These are phyloP conservation scores for Eidolon helvum DNA, from an alignment of 2,113 vertebrate genomes.

Conservation along the genomic window DNA sequence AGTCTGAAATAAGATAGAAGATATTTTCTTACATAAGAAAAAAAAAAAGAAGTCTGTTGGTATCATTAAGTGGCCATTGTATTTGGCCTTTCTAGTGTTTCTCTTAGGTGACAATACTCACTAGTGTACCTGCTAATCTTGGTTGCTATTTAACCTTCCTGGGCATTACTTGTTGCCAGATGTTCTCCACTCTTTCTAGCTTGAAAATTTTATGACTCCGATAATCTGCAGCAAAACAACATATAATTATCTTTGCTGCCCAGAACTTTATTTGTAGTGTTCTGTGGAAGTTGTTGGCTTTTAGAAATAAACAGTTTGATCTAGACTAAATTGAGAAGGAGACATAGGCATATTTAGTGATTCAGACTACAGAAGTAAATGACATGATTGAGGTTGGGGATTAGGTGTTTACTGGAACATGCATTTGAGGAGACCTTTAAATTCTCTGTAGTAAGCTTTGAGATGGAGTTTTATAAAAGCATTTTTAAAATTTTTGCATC, in stretches of 20 bases:
- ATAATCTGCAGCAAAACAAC: background rate
- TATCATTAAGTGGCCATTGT: background rate
- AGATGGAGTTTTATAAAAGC: background rate
- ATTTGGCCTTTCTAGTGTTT: background rate
- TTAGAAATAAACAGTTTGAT: conserved; percentile 54
- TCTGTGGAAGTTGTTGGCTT: conserved; percentile 34
- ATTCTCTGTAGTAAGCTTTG: conserved; percentile 1
- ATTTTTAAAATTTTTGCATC: background rate
- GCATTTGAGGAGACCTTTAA: background rate
- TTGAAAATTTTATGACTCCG: background rate
- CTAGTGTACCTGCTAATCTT: background rate
- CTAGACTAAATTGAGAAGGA: conserved; percentile 28
- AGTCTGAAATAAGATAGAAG: background rate
- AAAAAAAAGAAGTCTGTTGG: background rate
- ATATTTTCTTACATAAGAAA: background rate
- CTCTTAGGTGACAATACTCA: background rate
- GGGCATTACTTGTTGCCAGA: background rate
- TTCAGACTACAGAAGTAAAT: conserved; percentile 36
- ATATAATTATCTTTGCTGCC: background rate
- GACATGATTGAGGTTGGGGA: background rate
- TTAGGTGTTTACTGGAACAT: conserved; percentile 9
- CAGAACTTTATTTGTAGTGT: background rate
- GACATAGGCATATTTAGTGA: background rate
- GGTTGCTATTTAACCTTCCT: background rate
- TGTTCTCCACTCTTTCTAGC: background rate